These are phyloP conservation scores for Nycticebus coucang DNA, from an alignment of 2,113 vertebrate genomes.

Conservation along the genomic window DNA sequence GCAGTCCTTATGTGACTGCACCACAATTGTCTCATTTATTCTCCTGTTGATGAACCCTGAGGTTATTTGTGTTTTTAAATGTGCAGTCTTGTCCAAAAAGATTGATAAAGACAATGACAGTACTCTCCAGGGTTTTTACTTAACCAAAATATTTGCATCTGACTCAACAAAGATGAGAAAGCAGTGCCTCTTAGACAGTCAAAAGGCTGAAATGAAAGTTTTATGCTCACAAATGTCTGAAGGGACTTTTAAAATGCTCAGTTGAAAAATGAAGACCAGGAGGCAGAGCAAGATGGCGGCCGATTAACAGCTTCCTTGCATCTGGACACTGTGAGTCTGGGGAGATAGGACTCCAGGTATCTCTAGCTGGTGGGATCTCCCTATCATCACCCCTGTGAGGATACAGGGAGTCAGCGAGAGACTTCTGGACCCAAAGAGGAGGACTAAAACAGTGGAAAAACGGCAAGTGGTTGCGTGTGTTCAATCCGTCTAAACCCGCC, in stretches of 20 bases:
- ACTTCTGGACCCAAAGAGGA: too few relatives aligned
- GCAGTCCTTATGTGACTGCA: slow-evolving; percentile 15
- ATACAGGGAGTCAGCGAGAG: too few relatives aligned
- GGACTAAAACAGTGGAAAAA: too few relatives aligned
- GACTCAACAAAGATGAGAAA: slow-evolving; percentile 56
- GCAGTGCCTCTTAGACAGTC: not conserved
- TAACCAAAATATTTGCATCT: slow-evolving; percentile 47
- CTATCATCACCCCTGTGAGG: too few relatives aligned
- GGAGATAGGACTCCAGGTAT: too few relatives aligned
- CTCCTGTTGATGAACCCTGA: not conserved
- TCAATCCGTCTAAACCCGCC: too few relatives aligned
- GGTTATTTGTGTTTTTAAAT: slow-evolving; percentile 45
- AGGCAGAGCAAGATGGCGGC: too few relatives aligned
- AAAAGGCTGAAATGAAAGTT: slow-evolving; percentile 42
- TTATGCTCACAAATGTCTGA: slow-evolving; percentile 8
- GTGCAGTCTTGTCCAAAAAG: not conserved
- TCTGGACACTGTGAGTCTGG: too few relatives aligned
- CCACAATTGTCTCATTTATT: slow-evolving; percentile 33
- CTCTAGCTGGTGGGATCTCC: too few relatives aligned
- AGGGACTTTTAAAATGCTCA: slow-evolving; percentile 27
- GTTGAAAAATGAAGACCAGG: slow-evolving; percentile 49
- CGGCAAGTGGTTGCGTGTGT: too few relatives aligned
- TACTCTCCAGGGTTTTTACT: slow-evolving; percentile 34
- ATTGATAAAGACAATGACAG: not conserved
- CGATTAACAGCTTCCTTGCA: too few relatives aligned